Conservation (phyloP, 35 echinoderm and acorn worm species). For the Apostichopus californicus region DNA sequence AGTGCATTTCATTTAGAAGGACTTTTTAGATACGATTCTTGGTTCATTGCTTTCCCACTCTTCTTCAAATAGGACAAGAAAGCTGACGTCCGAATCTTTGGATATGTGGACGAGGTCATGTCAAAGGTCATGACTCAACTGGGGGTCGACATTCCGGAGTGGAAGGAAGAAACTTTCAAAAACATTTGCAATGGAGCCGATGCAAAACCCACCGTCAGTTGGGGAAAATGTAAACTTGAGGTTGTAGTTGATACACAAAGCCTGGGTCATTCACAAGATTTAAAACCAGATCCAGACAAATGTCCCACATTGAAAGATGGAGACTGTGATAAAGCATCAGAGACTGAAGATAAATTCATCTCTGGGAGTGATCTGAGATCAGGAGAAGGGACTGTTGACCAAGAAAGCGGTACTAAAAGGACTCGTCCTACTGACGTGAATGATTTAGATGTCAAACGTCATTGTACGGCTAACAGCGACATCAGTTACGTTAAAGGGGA, state of each 20-base stretch:
- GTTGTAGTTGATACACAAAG: neutral
- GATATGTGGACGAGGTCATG: constrained; percentile 96
- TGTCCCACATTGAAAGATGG: neutral
- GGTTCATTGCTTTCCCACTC: neutral
- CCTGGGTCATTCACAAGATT: neutral
- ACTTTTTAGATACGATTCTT: neutral
- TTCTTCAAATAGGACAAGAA: constrained; percentile 76
- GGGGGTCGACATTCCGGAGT: constrained; percentile 74
- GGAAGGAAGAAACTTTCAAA: constrained; percentile 26
- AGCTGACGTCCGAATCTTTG: constrained; percentile 80
- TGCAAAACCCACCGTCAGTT: neutral
- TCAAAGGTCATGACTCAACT: constrained; percentile 81
- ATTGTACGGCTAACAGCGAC: neutral
- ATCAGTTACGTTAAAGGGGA: neutral
- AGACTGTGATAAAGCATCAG: neutral
- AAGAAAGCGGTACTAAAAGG: neutral
- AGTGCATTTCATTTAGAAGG: too few relatives aligned
- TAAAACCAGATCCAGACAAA: neutral
- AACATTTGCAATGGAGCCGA: neutral
- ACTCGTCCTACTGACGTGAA: neutral
- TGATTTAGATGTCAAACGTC: neutral
- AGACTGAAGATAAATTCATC: neutral
- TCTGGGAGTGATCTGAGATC: neutral
- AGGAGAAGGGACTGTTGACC: neutral
- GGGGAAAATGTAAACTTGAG: neutral